Percentiles rank a stretch among this genome's conserved stretches.
phyloP scores from a whole-genome alignment of 2,113 vertebrate genomes.

The Montifringilla adamsi region DNA sequence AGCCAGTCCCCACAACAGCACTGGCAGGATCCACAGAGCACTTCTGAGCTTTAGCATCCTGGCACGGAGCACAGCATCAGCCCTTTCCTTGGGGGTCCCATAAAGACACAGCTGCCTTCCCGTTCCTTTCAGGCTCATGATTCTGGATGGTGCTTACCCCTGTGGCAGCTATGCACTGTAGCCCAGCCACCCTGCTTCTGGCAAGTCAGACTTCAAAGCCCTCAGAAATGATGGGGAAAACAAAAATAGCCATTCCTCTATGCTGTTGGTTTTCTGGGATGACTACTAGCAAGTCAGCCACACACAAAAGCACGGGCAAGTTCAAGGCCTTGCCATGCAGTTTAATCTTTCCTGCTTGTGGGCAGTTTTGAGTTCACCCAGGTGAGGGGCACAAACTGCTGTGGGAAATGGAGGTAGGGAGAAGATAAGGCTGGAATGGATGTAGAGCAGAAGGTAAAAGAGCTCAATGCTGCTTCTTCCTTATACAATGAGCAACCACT shows the following conservation, averaged over 20 bases:
- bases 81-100: not conserved
- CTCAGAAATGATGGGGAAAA: not conserved
- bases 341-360: not conserved
- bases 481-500: accelerated
- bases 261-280: not conserved
- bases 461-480: not conserved
- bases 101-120: not conserved
- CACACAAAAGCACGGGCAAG: not conserved
- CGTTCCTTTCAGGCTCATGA: not conserved
- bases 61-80: not conserved
- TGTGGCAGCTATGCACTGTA: not conserved
- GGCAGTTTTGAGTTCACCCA: not conserved
- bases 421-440: not conserved
- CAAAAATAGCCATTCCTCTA: not conserved
- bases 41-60: not conserved
- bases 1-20: not conserved
- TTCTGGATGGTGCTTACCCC: not conserved
- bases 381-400: not conserved
- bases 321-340: not conserved
- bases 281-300: not conserved
- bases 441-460: not conserved
- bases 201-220: not conserved
- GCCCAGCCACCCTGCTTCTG: not conserved
- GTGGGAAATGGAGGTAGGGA: not conserved
- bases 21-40: not conserved